These are phyloP conservation scores for Silurus glanis DNA, from an alignment of 2,113 vertebrate species.

Conservation along the genomic window DNA sequence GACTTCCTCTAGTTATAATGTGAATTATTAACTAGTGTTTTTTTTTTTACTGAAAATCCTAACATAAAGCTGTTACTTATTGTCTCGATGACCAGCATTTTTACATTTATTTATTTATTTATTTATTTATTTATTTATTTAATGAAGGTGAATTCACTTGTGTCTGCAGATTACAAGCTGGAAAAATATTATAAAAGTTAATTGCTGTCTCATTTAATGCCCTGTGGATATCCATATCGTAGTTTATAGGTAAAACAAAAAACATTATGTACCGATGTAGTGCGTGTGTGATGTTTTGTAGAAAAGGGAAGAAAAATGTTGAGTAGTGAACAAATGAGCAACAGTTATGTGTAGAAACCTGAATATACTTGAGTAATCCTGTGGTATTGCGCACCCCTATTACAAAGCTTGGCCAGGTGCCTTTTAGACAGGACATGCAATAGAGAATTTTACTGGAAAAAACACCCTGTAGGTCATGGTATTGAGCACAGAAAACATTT, in stretches of 20 bases:
- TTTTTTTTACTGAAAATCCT: not conserved
- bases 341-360: conserved; percentile 57
- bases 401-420: not conserved
- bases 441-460: not conserved
- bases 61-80: conserved; percentile 7
- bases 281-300: not conserved
- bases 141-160: not conserved
- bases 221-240: not conserved
- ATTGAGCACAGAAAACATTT: not conserved
- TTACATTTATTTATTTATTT: not conserved
- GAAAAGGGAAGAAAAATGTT: conserved; percentile 27
- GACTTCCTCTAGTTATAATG: not conserved
- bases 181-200: not conserved
- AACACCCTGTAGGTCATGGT: not conserved
- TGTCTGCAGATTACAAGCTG: not conserved
- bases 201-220: not conserved
- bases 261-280: not conserved
- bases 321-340: conserved; percentile 53
- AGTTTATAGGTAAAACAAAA: not conserved
- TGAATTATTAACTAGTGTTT: conserved; percentile 14
- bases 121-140: no score
- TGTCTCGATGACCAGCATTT: no score
- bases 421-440: not conserved
- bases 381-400: not conserved
- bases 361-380: conserved; percentile 63